Conservation (phyloP, 30 jellyfish, hydroid and myxozoan genomes). For the Cassiopea andromeda region DNA sequence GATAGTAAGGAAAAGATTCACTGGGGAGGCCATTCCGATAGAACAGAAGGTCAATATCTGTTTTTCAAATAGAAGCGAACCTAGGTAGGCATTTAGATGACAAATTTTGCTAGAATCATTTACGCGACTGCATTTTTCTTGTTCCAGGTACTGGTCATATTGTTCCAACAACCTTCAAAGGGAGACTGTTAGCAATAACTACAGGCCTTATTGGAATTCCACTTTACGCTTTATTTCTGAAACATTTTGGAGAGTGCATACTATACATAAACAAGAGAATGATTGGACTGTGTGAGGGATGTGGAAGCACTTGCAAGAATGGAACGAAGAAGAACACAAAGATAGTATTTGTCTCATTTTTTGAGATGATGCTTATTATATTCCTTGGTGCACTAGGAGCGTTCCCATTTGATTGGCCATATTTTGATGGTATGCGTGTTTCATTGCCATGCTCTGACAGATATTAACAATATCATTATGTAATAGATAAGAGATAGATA, state of each 20-base stretch:
- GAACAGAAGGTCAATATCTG: too few relatives aligned
- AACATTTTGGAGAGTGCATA: conserved; percentile 75
- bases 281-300: conserved; percentile 8
- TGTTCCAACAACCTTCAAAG: conserved; percentile 66
- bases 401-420: conserved; percentile 65
- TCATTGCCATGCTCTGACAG: background rate
- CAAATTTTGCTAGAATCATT: background rate
- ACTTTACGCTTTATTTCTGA: conserved; percentile 60
- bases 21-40: too few relatives aligned
- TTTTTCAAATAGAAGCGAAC: too few relatives aligned
- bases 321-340: conserved; percentile 46
- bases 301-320: background rate
- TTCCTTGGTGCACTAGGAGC: conserved; percentile 78
- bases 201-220: conserved; percentile 72
- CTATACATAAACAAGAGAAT: conserved; percentile 34
- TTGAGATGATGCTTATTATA: conserved; percentile 49
- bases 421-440: conserved; percentile 54
- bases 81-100: too few relatives aligned
- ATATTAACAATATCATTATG: too few relatives aligned
- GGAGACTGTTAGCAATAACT: conserved; percentile 58
- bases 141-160: conserved; percentile 60
- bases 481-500: too few relatives aligned
- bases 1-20: too few relatives aligned
- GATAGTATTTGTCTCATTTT: conserved; percentile 45
- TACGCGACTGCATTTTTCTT: too few relatives aligned